These are phyloP conservation scores for Brenthis ino DNA, from an alignment of 2,888 invertebrate species.

Conservation along the genomic window DNA sequence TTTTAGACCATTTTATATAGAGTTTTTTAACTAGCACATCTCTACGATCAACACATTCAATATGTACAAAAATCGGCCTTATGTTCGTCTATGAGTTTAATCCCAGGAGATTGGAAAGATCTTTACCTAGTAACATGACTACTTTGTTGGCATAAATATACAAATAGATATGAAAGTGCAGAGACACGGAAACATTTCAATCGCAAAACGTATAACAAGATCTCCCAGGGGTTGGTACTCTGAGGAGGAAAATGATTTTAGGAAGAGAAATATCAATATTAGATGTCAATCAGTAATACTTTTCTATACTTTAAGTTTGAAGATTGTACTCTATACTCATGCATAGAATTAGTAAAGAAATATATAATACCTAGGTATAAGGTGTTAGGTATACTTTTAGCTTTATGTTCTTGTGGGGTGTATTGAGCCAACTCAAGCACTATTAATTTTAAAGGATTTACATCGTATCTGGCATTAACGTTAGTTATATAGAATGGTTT, in stretches of 20 bases:
- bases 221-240: constrained; percentile 1
- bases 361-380: too few species aligned
- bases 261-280: constrained; percentile 7
- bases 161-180: constrained; percentile 18
- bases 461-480: not conserved
- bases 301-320: not conserved
- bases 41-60: too few species aligned
- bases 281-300: constrained; percentile 1
- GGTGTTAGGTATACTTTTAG: too few species aligned
- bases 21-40: too few species aligned
- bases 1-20: too few species aligned
- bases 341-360: not conserved
- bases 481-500: not conserved
- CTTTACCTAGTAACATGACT: not conserved
- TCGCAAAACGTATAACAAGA: constrained; percentile 17
- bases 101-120: constrained; percentile 6
- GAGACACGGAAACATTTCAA: constrained; percentile 24
- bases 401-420: too few species aligned
- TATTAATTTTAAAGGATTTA: not conserved
- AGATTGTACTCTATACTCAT: not conserved
- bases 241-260: constrained; percentile 13
- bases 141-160: constrained; percentile 23
- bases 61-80: not conserved
- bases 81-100: not conserved
- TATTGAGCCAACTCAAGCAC: too few species aligned